Base-by-base conservation (phyloP, 1,140 invertebrate genomes). In the Capitella teleta region DNA sequence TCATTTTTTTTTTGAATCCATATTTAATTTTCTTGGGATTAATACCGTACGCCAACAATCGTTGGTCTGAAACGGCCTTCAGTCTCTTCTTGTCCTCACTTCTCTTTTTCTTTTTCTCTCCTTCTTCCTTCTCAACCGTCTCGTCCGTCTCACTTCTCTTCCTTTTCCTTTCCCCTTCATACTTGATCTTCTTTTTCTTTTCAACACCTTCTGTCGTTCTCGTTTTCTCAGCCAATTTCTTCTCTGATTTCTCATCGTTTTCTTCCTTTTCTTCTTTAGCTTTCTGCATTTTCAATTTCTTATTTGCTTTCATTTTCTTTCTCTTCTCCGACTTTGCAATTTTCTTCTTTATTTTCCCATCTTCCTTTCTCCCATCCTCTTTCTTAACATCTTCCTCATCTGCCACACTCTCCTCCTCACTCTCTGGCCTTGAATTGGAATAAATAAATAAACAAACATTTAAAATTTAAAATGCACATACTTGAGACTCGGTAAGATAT, bases 21-120 rank as follows among this genome's bases (percentile, higher is more conserved):
- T 60, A 64, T 66, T 81, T 84, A 50, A 82, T 87, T 63, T 91
- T 92, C 57, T 87, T 89, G 1, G 89, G 87, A 78, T 93, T 92
- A 36, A 94, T 80, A 51, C 88, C 90, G 71, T 87, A 96, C 0
- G 86, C 87, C 63, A 81, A 79, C 1, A 95, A 70, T 54, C 91
- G 78, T 52, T 85, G 81, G 68, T 87, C 82, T 41, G 82, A 80
- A 8, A 28, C 43, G 3, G 16, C 28, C 38, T 47, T 40, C 8
- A 45, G 43, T 21, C 50, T 56, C 40, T 51, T 44, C 28, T 57
- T 65, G 46, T 57, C 53, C 46, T 62, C 59, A 51, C 57, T 38
- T 34, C 51, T 54, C 52, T 28, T 46, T 47, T 57, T 51, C 47
- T 61, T 59, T 51, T 57, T 40, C 32, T 51, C 47, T 45, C 12